Conservation (phyloP, 1,140 invertebrate genomes). For the Saccostrea echinata region DNA sequence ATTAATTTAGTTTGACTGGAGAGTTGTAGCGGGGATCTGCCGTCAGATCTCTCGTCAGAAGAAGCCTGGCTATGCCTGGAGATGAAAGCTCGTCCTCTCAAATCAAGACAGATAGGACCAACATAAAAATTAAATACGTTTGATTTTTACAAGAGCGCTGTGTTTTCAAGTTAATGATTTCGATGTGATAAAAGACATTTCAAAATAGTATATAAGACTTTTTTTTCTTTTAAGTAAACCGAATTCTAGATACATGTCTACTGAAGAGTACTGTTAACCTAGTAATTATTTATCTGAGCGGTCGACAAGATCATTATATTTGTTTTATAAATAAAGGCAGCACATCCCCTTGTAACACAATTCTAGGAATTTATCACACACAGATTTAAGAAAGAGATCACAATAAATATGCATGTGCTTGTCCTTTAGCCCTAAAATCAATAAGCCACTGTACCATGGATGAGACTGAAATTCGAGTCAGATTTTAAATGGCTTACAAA, state of each 20-base stretch:
- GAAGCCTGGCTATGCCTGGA: neutral
- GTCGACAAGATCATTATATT: too few relatives aligned
- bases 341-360: too few relatives aligned
- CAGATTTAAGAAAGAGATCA: too few relatives aligned
- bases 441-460: too few relatives aligned
- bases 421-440: too few relatives aligned
- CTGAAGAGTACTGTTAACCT: too few relatives aligned
- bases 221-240: neutral
- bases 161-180: neutral
- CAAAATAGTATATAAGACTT: neutral
- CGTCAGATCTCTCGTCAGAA: neutral
- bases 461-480: too few relatives aligned
- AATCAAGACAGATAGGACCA: neutral
- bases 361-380: too few relatives aligned
- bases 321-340: too few relatives aligned
- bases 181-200: conserved; percentile 20
- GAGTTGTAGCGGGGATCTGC: neutral
- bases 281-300: too few relatives aligned
- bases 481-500: too few relatives aligned
- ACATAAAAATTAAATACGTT: neutral
- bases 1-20: conserved; percentile 24
- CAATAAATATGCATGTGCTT: too few relatives aligned
- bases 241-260: neutral
- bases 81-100: conserved; percentile 8
- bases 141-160: neutral